phyloP scores from a whole-genome alignment of 2,888 invertebrate genomes.

The Thyatira batis region DNA sequence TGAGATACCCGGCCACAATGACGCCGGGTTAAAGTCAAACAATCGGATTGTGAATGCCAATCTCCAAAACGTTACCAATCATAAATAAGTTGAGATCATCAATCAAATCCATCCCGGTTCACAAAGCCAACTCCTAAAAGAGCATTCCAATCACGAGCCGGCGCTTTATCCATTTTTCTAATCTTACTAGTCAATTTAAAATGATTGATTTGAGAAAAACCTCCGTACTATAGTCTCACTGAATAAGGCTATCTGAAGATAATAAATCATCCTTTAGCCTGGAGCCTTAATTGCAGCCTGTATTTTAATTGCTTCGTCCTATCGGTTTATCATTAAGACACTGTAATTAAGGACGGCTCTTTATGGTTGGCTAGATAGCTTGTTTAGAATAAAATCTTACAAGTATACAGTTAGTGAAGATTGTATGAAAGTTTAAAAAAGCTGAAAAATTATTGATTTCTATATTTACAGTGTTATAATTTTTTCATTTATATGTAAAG shows the following conservation, averaged over 20 bases:
- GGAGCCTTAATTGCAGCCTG: conserved; percentile 20
- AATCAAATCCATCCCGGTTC: conserved; percentile 23
- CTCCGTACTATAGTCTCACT: background rate
- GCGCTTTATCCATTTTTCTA: conserved; percentile 32
- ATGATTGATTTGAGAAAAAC: conserved; percentile 54
- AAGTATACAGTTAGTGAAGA: no score
- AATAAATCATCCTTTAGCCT: conserved; percentile 39
- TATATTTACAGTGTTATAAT: no score
- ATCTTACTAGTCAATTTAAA: conserved; percentile 53
- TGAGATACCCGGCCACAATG: no score
- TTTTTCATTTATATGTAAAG: no score
- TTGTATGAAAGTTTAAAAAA: background rate
- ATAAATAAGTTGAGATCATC: conserved; percentile 12
- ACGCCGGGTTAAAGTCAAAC: no score
- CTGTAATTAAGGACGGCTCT: background rate
- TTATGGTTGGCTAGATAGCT: background rate
- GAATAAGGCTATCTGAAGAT: conserved; percentile 17
- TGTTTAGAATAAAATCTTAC: background rate
- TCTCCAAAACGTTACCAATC: background rate
- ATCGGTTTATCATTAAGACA: background rate
- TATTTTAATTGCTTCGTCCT: conserved; percentile 36
- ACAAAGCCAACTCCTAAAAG: conserved; percentile 15
- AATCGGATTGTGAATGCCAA: background rate
- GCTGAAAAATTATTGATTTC: background rate
- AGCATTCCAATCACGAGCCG: conserved; percentile 9